Percentiles rank a stretch among this genome's conserved stretches.
Conservation (phyloP, 2,797 vertebrate genomes). For the Onychomys leucogaster region DNA sequence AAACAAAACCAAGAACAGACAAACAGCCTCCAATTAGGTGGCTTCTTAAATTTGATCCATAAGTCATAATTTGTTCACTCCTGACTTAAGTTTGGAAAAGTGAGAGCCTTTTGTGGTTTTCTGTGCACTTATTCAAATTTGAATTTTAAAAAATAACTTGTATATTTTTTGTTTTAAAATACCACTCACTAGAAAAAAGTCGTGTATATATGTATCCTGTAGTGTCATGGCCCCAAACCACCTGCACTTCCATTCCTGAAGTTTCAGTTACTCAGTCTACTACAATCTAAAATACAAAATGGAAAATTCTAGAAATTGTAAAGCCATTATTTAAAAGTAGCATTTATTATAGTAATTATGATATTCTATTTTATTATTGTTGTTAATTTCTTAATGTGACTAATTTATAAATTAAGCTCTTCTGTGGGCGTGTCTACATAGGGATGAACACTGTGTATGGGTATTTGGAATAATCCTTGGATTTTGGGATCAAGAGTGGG, state of each 20-base stretch:
- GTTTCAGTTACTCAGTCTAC: not conserved
- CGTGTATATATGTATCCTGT: not conserved
- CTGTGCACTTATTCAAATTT: not conserved
- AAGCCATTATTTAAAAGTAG: not conserved
- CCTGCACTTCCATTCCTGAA: not conserved
- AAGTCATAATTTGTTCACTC: not conserved
- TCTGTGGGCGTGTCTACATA: not conserved
- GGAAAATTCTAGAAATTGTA: not conserved
- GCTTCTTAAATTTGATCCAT: not conserved
- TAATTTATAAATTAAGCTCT: not conserved
- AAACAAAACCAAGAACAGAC: not conserved
- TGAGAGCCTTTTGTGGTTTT: not conserved
- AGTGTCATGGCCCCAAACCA: not conserved
- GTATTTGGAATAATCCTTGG: too few relatives aligned
- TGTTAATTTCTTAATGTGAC: not conserved
- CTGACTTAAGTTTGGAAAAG: not conserved
- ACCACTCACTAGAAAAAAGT: not conserved
- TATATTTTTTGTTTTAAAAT: conserved; percentile 20
- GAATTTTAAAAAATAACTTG: conserved; percentile 1
- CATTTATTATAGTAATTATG: not conserved
- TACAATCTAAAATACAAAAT: not conserved
- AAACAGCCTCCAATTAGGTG: not conserved
- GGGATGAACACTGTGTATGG: not conserved
- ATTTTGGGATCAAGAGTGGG: not conserved
- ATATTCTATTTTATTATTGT: not conserved